phyloP scores from a whole-genome alignment of 1,140 invertebrate genomes.

The Penaeus vannamei region DNA sequence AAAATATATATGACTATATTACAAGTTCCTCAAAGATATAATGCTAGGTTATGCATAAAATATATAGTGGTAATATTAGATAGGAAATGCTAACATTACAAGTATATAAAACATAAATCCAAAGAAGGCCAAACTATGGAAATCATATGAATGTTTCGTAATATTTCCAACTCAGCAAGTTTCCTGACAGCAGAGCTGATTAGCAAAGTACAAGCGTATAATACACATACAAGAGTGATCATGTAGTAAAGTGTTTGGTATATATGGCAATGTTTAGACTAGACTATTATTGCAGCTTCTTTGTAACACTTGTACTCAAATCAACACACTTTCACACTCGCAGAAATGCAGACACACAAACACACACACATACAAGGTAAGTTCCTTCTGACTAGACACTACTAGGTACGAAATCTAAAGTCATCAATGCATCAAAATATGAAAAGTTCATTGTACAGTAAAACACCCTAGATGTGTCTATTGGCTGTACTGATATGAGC shows the following conservation, averaged over 20 bases:
- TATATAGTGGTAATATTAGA: too few relatives aligned
- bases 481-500: constrained; percentile 62
- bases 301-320: neutral
- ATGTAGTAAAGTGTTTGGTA: constrained; percentile 50
- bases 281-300: constrained; percentile 64
- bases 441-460: constrained; percentile 50
- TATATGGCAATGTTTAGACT: constrained; percentile 51
- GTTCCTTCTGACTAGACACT: constrained; percentile 61
- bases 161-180: too few relatives aligned
- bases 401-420: constrained; percentile 65
- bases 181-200: too few relatives aligned
- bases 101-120: too few relatives aligned
- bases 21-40: too few relatives aligned
- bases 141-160: too few relatives aligned
- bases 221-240: constrained; percentile 11
- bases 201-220: neutral
- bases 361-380: constrained; percentile 19
- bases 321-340: neutral
- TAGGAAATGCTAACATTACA: too few relatives aligned
- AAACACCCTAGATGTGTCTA: constrained; percentile 54
- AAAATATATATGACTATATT: too few relatives aligned
- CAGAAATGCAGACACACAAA: constrained; percentile 36
- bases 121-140: too few relatives aligned
- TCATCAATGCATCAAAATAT: constrained; percentile 56
- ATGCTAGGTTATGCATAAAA: too few relatives aligned